Conservation (phyloP, 2,888 invertebrate genomes). For the Drosophila histrio region DNA sequence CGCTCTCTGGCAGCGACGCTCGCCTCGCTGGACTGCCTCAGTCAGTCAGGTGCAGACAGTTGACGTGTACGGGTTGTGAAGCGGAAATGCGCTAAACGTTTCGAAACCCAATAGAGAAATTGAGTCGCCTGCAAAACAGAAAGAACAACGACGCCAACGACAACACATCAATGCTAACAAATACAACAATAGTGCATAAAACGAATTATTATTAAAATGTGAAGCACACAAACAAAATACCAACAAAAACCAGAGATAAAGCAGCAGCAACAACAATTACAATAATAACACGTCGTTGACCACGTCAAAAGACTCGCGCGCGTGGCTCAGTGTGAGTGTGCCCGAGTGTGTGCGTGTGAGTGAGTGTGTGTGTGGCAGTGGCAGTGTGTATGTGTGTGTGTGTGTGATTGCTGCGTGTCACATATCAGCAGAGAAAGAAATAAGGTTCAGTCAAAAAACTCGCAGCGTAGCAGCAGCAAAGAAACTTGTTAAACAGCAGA, state of each 20-base stretch:
- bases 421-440: constrained; percentile 62
- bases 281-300: constrained; percentile 30
- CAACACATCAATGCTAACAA: constrained; percentile 22
- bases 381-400: constrained; percentile 39
- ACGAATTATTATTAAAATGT: constrained; percentile 47
- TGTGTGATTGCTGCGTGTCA: constrained; percentile 57
- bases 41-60: constrained; percentile 84
- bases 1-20: constrained; percentile 24
- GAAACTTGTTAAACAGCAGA: constrained; percentile 38
- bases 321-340: constrained; percentile 45
- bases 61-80: constrained; percentile 82
- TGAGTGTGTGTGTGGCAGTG: constrained; percentile 22
- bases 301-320: constrained; percentile 48
- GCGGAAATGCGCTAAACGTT: constrained; percentile 65
- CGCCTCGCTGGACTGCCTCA: constrained; percentile 24
- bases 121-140: constrained; percentile 52
- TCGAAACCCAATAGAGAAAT: constrained; percentile 24
- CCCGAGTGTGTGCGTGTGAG: constrained; percentile 26
- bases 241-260: constrained; percentile 9
- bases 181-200: constrained; percentile 24
- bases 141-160: constrained; percentile 13
- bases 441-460: constrained; percentile 46
- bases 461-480: constrained; percentile 32
- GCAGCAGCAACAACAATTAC: constrained; percentile 27
- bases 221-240: constrained; percentile 36